A percentile compares a stretch with the other conserved stretches of the same genome.
Evolutionary conservation across 2,888 invertebrate genomes (phyloP).

Genomic region (Phragmatobia fuliginosa): DNA sequence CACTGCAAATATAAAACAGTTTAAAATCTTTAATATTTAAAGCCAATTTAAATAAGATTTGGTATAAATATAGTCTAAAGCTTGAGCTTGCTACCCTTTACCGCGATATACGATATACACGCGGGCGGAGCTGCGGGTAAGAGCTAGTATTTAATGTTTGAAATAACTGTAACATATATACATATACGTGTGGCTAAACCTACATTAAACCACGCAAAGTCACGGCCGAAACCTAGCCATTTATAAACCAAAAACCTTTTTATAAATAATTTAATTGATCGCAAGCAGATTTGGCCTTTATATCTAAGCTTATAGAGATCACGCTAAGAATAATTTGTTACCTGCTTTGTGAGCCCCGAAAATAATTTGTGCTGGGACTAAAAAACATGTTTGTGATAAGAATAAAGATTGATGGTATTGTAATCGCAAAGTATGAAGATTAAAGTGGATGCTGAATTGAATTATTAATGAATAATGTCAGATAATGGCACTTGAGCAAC

Average conservation of each 20-base stretch:
- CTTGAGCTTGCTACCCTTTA: too few species aligned
- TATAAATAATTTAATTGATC: constrained; percentile 16
- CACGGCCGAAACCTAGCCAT: not conserved
- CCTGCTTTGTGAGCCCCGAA: constrained; percentile 36
- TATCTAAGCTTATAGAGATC: constrained; percentile 36
- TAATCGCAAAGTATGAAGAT: constrained; percentile 51
- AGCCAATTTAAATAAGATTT: too few species aligned
- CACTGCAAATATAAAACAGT: too few species aligned
- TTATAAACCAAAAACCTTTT: not conserved
- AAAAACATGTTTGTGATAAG: constrained; percentile 77
- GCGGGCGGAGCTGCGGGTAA: too few species aligned
- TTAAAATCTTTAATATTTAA: too few species aligned
- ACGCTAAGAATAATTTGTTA: constrained; percentile 63
- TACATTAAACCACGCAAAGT: not conserved
- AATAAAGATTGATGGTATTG: constrained; percentile 64
- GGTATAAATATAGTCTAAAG: too few species aligned
- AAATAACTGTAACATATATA: too few species aligned
- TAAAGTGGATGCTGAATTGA: constrained; percentile 43
- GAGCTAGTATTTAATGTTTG: too few species aligned
- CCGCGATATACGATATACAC: too few species aligned
- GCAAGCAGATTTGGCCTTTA: constrained; percentile 47
- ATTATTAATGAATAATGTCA: constrained; percentile 37
- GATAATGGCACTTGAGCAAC: constrained; percentile 22
- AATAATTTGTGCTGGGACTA: constrained; percentile 57
- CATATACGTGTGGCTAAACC: too few species aligned